These are phyloP conservation scores for Lates calcarifer DNA, from an alignment of 2,113 vertebrate species.

Conservation along the genomic window DNA sequence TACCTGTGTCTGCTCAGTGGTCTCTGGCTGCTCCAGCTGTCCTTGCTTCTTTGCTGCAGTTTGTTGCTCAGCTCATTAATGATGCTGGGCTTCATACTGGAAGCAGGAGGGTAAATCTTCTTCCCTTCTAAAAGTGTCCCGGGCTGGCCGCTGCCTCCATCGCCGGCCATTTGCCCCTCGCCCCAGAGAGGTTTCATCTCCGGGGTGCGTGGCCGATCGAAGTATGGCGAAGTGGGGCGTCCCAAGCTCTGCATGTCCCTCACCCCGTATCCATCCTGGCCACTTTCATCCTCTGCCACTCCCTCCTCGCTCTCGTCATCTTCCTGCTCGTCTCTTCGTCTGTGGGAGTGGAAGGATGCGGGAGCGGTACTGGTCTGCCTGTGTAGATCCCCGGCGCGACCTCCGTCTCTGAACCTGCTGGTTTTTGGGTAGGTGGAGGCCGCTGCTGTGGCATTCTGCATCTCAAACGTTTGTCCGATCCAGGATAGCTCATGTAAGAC, in stretches of 20 bases:
- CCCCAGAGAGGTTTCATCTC: constrained; percentile 85
- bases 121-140: constrained; percentile 80
- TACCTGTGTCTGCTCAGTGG: constrained; percentile 88
- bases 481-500: constrained; percentile 94
- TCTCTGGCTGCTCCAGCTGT: constrained; percentile 84
- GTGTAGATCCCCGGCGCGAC: constrained; percentile 74
- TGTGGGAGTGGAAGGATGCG: constrained; percentile 79
- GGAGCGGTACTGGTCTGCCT: constrained; percentile 84
- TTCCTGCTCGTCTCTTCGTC: constrained; percentile 76
- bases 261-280: constrained; percentile 74
- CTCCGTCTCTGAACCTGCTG: constrained; percentile 81
- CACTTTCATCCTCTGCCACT: constrained; percentile 61
- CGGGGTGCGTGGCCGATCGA: constrained; percentile 83
- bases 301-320: constrained; percentile 76
- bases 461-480: constrained; percentile 92
- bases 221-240: constrained; percentile 83
- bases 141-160: constrained; percentile 57
- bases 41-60: constrained; percentile 89
- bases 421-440: constrained; percentile 84
- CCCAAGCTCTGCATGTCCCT: constrained; percentile 80
- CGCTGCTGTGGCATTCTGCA: constrained; percentile 84
- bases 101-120: constrained; percentile 85
- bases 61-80: constrained; percentile 94
- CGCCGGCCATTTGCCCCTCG: constrained; percentile 74
- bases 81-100: constrained; percentile 92